Conservation (phyloP, 2,797 vertebrate genomes). For the Syncerus caffer region DNA sequence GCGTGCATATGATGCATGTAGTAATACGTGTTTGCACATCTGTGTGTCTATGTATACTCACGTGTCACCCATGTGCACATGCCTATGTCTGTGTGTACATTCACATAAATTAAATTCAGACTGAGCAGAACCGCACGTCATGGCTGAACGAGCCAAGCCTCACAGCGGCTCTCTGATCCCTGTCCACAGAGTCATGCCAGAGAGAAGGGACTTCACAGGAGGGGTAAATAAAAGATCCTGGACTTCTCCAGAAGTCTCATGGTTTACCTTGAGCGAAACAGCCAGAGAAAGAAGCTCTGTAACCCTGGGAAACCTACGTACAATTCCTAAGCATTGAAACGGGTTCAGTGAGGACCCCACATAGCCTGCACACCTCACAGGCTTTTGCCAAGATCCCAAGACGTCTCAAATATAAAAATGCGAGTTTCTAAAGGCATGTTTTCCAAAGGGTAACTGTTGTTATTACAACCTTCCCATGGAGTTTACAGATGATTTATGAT, state of each 20-base stretch:
- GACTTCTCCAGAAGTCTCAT: not conserved
- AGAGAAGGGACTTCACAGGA: not conserved
- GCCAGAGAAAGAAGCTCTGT: not conserved
- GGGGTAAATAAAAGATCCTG: not conserved
- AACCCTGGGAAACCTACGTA: not conserved
- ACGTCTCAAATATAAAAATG: not conserved
- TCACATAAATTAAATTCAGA: not conserved
- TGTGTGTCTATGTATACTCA: not conserved
- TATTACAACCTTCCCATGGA: not conserved
- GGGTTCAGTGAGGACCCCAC: not conserved
- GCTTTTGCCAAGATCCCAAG: not conserved
- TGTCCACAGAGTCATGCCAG: not conserved
- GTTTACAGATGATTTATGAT: constrained; percentile 36
- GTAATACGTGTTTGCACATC: too few species aligned
- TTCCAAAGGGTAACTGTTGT: not conserved
- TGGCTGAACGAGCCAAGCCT: not conserved
- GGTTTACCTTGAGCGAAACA: not conserved
- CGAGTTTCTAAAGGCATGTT: not conserved
- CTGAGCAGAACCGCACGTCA: not conserved
- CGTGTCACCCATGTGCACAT: fast-evolving
- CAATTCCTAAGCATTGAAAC: not conserved
- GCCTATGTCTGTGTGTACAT: not conserved
- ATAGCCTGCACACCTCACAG: not conserved
- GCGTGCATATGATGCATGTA: not conserved
- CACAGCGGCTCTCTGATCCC: not conserved